Evolutionary conservation across 2,888 invertebrate species (phyloP).

Genomic region (Tolmerus cingulatus): DNA sequence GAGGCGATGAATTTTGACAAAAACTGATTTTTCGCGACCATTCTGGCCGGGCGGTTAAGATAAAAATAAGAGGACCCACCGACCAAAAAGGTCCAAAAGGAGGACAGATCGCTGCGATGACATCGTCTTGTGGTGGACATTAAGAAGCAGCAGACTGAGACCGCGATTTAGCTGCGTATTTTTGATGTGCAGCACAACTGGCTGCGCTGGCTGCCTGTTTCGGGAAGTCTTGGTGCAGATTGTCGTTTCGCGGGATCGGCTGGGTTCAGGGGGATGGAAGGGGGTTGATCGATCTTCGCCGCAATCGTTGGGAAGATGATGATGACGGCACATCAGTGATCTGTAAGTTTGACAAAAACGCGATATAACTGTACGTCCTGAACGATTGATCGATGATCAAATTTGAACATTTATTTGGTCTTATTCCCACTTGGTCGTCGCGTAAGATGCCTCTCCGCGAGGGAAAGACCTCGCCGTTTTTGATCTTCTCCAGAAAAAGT

Average conservation of each 20-base stretch:
- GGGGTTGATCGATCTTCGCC: neutral
- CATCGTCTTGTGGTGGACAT: slow-evolving; percentile 39
- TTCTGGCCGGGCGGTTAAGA: slow-evolving; percentile 31
- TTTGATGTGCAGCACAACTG: slow-evolving; percentile 8
- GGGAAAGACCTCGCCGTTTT: neutral
- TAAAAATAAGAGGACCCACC: slow-evolving; percentile 4
- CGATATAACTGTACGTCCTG: slow-evolving; percentile 41
- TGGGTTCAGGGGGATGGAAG: neutral
- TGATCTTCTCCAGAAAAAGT: slow-evolving; percentile 43
- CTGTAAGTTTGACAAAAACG: slow-evolving; percentile 44
- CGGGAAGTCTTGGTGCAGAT: neutral
- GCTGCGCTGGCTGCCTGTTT: neutral
- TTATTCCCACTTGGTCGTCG: neutral
- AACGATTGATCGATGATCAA: slow-evolving; percentile 43
- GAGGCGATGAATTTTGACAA: slow-evolving; percentile 39
- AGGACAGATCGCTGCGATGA: slow-evolving; percentile 1
- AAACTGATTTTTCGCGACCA: slow-evolving; percentile 41
- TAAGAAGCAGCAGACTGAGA: slow-evolving; percentile 29
- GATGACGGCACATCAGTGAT: slow-evolving; percentile 44
- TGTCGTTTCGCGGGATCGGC: neutral
- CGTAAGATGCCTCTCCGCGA: neutral
- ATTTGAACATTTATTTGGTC: slow-evolving; percentile 33
- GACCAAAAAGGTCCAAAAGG: slow-evolving; percentile 9
- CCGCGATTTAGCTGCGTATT: neutral
- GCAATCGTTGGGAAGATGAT: neutral